A percentile compares a stretch with the other conserved stretches of the same genome.
phyloP scores from a whole-genome alignment of 1,140 invertebrate genomes.

The Drosophila ananassae region DNA sequence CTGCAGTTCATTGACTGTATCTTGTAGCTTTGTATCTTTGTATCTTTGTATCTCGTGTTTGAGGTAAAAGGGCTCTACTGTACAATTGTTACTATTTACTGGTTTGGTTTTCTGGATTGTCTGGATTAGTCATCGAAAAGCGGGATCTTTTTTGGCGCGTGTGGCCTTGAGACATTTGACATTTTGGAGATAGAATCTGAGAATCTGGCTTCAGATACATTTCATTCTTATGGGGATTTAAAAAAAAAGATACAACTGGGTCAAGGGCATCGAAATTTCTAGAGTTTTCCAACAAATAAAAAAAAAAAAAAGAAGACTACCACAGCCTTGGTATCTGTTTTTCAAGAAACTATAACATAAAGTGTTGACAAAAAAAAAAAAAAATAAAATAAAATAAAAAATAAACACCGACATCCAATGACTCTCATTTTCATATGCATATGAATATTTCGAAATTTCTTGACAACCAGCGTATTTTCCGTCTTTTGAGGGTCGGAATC shows the following conservation, averaged over 20 bases:
- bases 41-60: background rate
- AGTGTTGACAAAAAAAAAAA: background rate
- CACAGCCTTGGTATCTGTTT: background rate
- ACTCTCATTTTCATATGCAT: conserved; percentile 55
- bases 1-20: conserved; percentile 27
- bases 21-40: conserved; percentile 7
- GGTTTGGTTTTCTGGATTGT: background rate
- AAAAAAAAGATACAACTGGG: conserved; percentile 3
- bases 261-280: conserved; percentile 43
- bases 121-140: background rate
- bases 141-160: conserved; percentile 32
- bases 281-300: conserved; percentile 25
- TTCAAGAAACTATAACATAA: background rate
- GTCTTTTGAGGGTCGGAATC: conserved; percentile 68
- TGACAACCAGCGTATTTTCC: conserved; percentile 38
- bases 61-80: conserved; percentile 9
- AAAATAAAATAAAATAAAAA: background rate
- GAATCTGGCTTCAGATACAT: too few species aligned
- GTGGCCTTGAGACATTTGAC: conserved; percentile 66
- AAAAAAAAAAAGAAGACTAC: background rate
- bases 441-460: conserved; percentile 61
- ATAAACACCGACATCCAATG: conserved; percentile 19
- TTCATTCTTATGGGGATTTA: background rate
- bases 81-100: conserved; percentile 17
- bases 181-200: conserved; percentile 22